Evolutionary conservation across 1,140 invertebrate genomes (phyloP).

Genomic region (Oncopeltus fasciatus): DNA sequence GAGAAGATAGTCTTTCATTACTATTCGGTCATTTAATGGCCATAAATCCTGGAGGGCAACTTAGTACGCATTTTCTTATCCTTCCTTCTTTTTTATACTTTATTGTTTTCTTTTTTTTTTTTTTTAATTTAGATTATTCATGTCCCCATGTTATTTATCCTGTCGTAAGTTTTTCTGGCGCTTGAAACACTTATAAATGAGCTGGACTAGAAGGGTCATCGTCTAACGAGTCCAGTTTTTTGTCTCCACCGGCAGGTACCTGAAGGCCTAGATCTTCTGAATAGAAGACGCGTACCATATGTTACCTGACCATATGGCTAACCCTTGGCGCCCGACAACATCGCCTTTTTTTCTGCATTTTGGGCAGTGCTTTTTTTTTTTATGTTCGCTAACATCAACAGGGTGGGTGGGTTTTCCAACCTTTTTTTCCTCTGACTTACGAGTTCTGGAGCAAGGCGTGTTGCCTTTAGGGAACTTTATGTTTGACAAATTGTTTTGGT

Average conservation of each 20-base stretch:
- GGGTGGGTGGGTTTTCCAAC: too few species aligned
- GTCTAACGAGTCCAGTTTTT: neutral
- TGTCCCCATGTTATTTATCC: neutral
- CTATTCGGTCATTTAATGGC: neutral
- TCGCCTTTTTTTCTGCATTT: neutral
- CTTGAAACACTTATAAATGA: neutral
- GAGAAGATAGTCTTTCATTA: too few species aligned
- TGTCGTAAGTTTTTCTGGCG: neutral
- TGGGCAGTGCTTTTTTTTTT: neutral
- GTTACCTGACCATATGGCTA: neutral
- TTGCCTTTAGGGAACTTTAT: too few species aligned
- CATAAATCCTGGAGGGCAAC: neutral
- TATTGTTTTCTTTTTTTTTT: too few species aligned
- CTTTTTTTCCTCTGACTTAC: too few species aligned
- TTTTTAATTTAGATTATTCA: neutral
- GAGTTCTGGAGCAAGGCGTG: too few species aligned
- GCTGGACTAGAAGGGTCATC: neutral
- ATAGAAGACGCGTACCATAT: conserved; percentile 23
- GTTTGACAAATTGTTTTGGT: too few species aligned
- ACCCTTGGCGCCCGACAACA: neutral
- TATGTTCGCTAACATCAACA: too few species aligned
- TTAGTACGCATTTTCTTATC: too few species aligned
- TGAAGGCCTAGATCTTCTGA: too few species aligned
- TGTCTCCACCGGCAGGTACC: neutral
- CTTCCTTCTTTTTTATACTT: too few species aligned